Percentiles rank a stretch among this genome's conserved stretches.
Conservation (phyloP, 2,888 invertebrate genomes). For the Caenorhabditis sp. region DNA sequence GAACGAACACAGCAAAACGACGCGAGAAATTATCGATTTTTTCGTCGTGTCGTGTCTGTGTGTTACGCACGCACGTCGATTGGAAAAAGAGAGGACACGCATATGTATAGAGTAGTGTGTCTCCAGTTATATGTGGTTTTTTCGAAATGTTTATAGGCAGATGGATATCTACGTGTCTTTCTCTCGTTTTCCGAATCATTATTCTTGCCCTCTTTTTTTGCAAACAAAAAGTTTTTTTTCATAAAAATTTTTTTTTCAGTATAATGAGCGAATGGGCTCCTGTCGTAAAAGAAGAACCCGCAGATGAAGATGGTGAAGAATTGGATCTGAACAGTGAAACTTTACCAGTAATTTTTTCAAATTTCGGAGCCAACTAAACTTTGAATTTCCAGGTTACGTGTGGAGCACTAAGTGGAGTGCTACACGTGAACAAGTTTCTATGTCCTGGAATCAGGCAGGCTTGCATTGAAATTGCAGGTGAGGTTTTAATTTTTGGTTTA, state of each 20-base stretch:
- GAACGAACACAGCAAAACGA: background rate
- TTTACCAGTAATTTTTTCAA: background rate
- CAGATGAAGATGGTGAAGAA: background rate
- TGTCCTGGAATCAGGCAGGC: conserved; percentile 22
- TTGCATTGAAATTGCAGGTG: conserved; percentile 15
- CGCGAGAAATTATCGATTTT: conserved; percentile 3
- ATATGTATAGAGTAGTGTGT: background rate
- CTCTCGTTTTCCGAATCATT: no score
- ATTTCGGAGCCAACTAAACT: background rate
- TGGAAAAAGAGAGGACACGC: background rate
- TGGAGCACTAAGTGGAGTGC: conserved; percentile 6
- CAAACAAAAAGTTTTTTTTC: no score
- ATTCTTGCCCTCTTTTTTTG: no score
- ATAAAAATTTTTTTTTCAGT: no score
- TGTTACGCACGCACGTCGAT: background rate
- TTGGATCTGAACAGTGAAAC: background rate
- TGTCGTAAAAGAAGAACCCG: background rate
- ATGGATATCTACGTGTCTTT: background rate
- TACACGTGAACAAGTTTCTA: conserved; percentile 12
- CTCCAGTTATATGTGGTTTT: background rate
- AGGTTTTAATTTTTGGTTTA: background rate
- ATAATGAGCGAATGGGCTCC: background rate
- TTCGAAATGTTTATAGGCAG: background rate
- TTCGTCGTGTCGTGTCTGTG: background rate
- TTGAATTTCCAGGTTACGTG: conserved; percentile 12